phyloP scores from a whole-genome alignment of 2,113 vertebrate species.

The Sinocyclocheilus grahami region DNA sequence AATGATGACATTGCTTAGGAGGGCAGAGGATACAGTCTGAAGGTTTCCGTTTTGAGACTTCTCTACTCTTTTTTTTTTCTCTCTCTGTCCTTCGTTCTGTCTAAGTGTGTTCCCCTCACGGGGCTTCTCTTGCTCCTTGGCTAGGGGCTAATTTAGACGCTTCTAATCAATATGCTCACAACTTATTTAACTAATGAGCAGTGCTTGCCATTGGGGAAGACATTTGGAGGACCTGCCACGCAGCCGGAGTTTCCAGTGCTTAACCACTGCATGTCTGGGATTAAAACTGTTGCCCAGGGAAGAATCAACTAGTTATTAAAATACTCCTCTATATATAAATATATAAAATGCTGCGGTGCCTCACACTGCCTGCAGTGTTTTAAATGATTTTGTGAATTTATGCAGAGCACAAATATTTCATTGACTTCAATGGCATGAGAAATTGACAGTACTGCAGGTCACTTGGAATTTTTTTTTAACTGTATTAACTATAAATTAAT shows the following conservation, averaged over 20 bases:
- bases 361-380: neutral
- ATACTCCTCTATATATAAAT: conserved; percentile 43
- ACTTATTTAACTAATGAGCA: conserved; percentile 72
- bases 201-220: conserved; percentile 66
- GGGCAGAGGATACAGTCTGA: neutral
- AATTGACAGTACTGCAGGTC: conserved; percentile 17
- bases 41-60: neutral
- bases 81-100: conserved; percentile 16
- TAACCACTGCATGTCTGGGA: conserved; percentile 46
- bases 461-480: neutral
- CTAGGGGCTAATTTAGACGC: conserved; percentile 64
- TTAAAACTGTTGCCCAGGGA: conserved; percentile 44
- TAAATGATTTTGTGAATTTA: conserved; percentile 21
- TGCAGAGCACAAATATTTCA: conserved; percentile 1
- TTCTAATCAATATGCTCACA: conserved; percentile 72
- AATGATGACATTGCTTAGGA: neutral
- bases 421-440: neutral
- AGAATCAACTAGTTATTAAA: conserved; percentile 48
- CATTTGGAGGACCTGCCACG: conserved; percentile 64
- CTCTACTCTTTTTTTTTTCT: neutral
- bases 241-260: conserved; percentile 40
- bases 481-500: too few species aligned
- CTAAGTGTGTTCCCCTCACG: conserved; percentile 44
- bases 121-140: conserved; percentile 53
- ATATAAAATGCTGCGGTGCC: neutral